Percentiles rank a stretch among this genome's conserved stretches.
phyloP scores from a whole-genome alignment of 1,140 invertebrate species.

The Drosophila sulfurigaster region DNA sequence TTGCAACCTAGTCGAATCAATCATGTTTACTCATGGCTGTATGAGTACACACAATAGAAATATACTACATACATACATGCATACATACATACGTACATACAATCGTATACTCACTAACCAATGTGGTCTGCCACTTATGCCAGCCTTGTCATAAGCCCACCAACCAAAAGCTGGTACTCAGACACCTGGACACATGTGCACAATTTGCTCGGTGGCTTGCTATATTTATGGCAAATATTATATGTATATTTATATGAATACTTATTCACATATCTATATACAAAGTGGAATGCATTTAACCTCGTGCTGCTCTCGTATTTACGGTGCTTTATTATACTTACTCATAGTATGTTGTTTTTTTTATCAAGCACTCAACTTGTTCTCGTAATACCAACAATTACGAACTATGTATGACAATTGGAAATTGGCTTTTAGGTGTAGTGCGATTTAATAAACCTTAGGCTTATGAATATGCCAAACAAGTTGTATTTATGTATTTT shows the following conservation, averaged over 20 bases:
- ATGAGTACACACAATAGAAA: constrained; percentile 16
- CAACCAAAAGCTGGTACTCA: constrained; percentile 24
- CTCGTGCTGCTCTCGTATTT: constrained; percentile 13
- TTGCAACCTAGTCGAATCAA: constrained; percentile 57
- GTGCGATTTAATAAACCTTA: background rate
- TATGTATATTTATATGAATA: background rate
- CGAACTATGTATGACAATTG: constrained; percentile 36
- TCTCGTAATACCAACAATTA: constrained; percentile 47
- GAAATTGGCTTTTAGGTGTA: constrained; percentile 33
- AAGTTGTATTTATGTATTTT: background rate
- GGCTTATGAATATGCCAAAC: background rate
- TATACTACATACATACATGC: background rate
- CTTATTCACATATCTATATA: background rate
- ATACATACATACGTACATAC: background rate
- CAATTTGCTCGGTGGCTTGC: constrained; percentile 17
- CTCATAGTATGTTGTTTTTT: constrained; percentile 27
- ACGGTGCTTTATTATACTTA: constrained; percentile 30
- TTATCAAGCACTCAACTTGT: constrained; percentile 54
- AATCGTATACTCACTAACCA: background rate
- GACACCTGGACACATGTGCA: constrained; percentile 37
- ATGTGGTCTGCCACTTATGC: constrained; percentile 16
- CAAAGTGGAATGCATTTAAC: constrained; percentile 23
- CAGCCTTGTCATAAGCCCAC: constrained; percentile 18
- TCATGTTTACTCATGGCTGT: constrained; percentile 51
- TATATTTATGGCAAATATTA: constrained; percentile 9